Evolutionary conservation across 2,113 vertebrate genomes (phyloP).

Genomic region (Lontra canadensis): DNA sequence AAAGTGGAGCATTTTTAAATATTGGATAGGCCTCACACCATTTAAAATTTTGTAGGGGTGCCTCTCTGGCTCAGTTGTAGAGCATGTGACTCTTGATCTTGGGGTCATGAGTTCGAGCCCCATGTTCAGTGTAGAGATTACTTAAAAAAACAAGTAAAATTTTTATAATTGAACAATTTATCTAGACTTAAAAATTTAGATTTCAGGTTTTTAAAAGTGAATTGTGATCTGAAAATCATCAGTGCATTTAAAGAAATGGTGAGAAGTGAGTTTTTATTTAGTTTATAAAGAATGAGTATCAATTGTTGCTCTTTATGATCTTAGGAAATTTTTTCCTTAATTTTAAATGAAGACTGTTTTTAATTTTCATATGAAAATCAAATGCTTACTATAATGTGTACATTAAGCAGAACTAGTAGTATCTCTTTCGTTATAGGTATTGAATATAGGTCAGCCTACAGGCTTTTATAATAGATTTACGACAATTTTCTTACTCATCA

Average conservation of each 20-base stretch:
- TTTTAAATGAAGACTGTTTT: not conserved
- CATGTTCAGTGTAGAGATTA: not conserved
- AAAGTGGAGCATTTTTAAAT: not conserved
- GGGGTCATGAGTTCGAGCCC: not conserved
- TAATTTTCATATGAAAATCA: not conserved
- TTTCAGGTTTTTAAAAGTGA: not conserved
- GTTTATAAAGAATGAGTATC: not conserved
- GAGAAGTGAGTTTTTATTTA: not conserved
- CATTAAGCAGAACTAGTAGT: not conserved
- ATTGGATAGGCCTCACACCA: not conserved
- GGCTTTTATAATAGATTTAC: not conserved
- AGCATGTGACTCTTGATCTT: not conserved
- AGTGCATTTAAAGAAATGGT: not conserved
- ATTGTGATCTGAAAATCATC: not conserved
- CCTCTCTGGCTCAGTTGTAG: not conserved
- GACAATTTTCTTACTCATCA: not conserved
- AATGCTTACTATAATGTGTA: not conserved
- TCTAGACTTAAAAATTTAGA: not conserved
- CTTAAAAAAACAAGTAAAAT: not conserved
- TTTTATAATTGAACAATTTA: not conserved
- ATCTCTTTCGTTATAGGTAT: not conserved
- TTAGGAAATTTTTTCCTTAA: not conserved
- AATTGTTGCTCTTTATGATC: not conserved
- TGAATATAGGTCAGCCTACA: not conserved
- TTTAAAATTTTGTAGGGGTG: not conserved